phyloP scores from a whole-genome alignment of 2,113 vertebrate species.

The Platanista minor region DNA sequence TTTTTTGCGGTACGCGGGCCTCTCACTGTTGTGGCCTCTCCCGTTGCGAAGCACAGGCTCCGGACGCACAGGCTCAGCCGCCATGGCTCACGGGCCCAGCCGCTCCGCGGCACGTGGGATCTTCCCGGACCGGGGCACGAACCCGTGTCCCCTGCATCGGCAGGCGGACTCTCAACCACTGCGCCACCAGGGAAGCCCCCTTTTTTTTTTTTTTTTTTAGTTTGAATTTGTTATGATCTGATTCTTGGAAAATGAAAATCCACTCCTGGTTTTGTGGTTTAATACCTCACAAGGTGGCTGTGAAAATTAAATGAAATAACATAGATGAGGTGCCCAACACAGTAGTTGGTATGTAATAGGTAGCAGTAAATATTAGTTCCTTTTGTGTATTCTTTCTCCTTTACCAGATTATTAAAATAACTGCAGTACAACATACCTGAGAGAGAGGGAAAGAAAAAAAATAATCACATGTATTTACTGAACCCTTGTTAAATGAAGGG shows the following conservation, averaged over 20 bases:
- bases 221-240: constrained; percentile 38
- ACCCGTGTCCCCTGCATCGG: no score
- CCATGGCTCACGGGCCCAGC: no score
- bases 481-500: constrained; percentile 29
- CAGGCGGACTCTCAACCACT: no score
- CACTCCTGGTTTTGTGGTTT: neutral
- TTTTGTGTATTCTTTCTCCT: constrained; percentile 35
- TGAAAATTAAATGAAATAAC: constrained; percentile 53
- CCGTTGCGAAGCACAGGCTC: no score
- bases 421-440: neutral
- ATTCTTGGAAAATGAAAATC: constrained; percentile 48
- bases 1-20: no score
- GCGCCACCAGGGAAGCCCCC: no score
- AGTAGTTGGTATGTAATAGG: neutral
- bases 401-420: constrained; percentile 43
- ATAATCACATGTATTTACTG: constrained; percentile 1
- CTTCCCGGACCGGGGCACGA: no score
- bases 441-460: neutral
- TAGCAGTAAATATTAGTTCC: constrained; percentile 41
- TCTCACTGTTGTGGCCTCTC: no score
- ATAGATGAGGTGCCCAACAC: neutral
- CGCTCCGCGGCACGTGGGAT: no score
- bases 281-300: neutral
- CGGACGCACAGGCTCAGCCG: no score
- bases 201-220: neutral